Percentiles rank a stretch among this genome's conserved stretches.
Evolutionary conservation across 2,797 vertebrate species (phyloP).

Genomic region (Psittacula derbiana): DNA sequence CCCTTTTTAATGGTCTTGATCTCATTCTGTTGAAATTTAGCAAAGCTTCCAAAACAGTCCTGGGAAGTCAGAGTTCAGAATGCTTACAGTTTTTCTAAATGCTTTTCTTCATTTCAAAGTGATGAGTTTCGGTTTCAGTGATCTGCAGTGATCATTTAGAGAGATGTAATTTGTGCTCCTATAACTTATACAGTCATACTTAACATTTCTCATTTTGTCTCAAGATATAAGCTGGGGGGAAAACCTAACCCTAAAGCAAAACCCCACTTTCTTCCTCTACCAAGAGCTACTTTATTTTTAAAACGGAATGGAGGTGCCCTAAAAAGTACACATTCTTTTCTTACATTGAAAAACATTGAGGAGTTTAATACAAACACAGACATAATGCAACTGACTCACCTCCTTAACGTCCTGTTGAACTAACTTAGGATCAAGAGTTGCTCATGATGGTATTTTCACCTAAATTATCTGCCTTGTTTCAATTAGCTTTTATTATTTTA

Average conservation of each 20-base stretch:
- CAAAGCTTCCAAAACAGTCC: not conserved
- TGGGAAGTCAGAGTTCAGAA: not conserved
- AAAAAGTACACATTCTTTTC: not conserved
- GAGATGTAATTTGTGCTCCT: not conserved
- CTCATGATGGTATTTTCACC: not conserved
- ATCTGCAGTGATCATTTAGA: not conserved
- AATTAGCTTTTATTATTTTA: conserved; percentile 16
- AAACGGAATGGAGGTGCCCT: not conserved
- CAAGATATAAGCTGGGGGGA: not conserved
- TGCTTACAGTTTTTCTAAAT: not conserved
- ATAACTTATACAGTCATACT: not conserved
- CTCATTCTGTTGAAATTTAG: not conserved
- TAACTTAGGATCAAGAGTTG: not conserved
- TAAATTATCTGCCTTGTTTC: conserved; percentile 27
- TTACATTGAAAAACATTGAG: not conserved
- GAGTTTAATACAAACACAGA: not conserved
- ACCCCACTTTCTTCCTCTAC: not conserved
- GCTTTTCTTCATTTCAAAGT: not conserved
- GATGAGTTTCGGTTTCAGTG: not conserved
- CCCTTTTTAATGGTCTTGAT: not conserved
- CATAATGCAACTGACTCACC: not conserved
- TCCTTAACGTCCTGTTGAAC: not conserved
- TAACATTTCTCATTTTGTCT: not conserved
- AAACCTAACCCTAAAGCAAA: not conserved
- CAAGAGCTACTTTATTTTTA: not conserved